A percentile compares a stretch with the other conserved stretches of the same genome.
Evolutionary conservation across 1,140 invertebrate species (phyloP).

Genomic region (Chelonus insularis): DNA sequence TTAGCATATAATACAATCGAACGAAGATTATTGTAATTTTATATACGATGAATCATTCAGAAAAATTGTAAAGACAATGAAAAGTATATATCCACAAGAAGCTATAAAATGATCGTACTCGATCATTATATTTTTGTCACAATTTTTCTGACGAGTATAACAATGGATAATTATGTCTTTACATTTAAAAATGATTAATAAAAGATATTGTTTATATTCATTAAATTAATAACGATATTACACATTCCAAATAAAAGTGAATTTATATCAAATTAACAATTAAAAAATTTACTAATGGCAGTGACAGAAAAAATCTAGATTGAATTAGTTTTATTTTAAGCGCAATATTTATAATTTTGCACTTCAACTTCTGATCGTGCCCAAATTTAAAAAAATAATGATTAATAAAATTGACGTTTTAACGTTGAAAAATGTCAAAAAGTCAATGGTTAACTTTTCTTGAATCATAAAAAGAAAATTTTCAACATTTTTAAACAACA

Average conservation of each 20-base stretch:
- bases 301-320: conserved; percentile 40
- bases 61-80: no score
- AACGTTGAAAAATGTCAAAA: neutral
- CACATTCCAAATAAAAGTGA: conserved; percentile 28
- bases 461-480: no score
- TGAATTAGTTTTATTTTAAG: conserved; percentile 12
- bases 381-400: neutral
- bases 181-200: neutral
- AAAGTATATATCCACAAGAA: no score
- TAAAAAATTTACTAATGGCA: conserved; percentile 43
- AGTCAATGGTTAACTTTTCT: conserved; percentile 3
- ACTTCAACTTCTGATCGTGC: conserved; percentile 1
- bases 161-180: neutral
- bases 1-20: conserved; percentile 13
- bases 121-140: neutral
- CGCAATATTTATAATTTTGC: neutral
- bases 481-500: no score
- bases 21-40: neutral
- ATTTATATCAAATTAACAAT: conserved; percentile 30
- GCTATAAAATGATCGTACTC: no score
- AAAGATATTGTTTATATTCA: conserved; percentile 4
- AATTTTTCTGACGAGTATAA: neutral
- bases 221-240: conserved; percentile 23
- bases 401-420: neutral
- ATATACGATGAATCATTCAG: no score